Evolutionary conservation across 2,797 vertebrate genomes (phyloP).

Genomic region (Kryptolebias ocellatus): DNA sequence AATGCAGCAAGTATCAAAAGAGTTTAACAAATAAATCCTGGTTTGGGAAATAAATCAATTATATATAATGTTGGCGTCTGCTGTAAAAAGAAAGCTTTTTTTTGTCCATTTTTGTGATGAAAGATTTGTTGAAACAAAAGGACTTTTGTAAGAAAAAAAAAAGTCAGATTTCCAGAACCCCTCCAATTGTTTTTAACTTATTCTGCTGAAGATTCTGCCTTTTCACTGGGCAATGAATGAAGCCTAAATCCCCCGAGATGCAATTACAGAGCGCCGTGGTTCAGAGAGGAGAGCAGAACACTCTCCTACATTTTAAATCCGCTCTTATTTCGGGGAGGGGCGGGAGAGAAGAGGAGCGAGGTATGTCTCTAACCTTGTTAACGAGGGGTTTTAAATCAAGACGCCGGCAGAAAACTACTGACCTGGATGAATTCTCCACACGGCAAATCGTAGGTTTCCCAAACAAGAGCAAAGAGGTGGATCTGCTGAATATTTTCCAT

Average conservation of each 20-base stretch:
- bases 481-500: not conserved
- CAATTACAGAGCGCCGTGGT: slow-evolving; percentile 64
- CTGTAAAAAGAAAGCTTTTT: slow-evolving; percentile 10
- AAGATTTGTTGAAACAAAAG: slow-evolving; percentile 27
- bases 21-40: not conserved
- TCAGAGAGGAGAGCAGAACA: slow-evolving; percentile 46
- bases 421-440: slow-evolving; percentile 9
- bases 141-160: slow-evolving; percentile 22
- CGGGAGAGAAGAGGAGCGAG: slow-evolving; percentile 7
- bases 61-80: not conserved
- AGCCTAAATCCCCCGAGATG: slow-evolving; percentile 62
- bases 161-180: slow-evolving; percentile 22
- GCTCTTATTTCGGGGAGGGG: slow-evolving; percentile 22
- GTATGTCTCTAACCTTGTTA: slow-evolving; percentile 47
- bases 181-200: slow-evolving; percentile 39
- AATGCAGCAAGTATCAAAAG: slow-evolving; percentile 13
- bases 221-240: slow-evolving; percentile 64
- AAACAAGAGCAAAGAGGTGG: slow-evolving; percentile 4
- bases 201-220: slow-evolving; percentile 46
- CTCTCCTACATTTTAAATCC: slow-evolving; percentile 45
- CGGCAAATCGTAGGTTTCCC: slow-evolving; percentile 8
- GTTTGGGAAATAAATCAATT: not conserved
- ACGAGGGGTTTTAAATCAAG: slow-evolving; percentile 47
- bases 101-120: slow-evolving; percentile 41
- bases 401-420: slow-evolving; percentile 28